Base-by-base conservation (phyloP, 2,797 vertebrate genomes). In the Columba guinea region DNA sequence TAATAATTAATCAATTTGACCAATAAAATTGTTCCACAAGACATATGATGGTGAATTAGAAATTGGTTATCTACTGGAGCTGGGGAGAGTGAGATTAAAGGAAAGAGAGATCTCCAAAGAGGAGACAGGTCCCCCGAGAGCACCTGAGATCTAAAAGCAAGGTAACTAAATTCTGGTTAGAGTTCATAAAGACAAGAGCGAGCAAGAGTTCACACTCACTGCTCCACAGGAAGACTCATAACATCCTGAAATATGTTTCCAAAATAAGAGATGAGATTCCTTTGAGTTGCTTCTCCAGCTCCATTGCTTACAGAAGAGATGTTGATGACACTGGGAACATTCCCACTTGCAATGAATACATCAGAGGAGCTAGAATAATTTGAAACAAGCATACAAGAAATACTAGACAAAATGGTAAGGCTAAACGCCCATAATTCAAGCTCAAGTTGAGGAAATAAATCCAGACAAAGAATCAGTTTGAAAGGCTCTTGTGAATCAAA, bases 121-220 rank as follows among this genome's bases (percentile, higher is more conserved):
- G 22, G 18, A 41, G 10, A 10, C 18, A 65, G 11, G 15, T 70
- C 13, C 39, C 49, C 67, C 20, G 15, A 49, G 10, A n/a, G 8
- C 2, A 2, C 6, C n/a, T 18, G 22, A 37, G 21, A 44, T 49
- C 26, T 49, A 71, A 78, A 26, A n/a, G 12, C 49, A 60, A 52
- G 39, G 60, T 27, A 55, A 6, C 18, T 62, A 55, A 77, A 67
- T 44, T 86, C 63, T 68, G 32, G 5, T 24, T 46, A 64, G 34
- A 51, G 41, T 68, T 52, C 48, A 44, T 26, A 60, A 73, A 70
- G 35, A 46, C 39, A n/a, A 59, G n/a, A 27, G 21, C 4, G 6
- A 70, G 7, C 0, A 2, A 32, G 26, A 63, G 2, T 5, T 1
- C 13, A 49, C 21, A 30, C 8, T 37, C 17, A 18, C 34, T 56